Evolutionary conservation across 1,140 invertebrate genomes (phyloP), one percentile per base, ranked within the genome.

Genomic region (Drosophila kanapiae): DNA sequence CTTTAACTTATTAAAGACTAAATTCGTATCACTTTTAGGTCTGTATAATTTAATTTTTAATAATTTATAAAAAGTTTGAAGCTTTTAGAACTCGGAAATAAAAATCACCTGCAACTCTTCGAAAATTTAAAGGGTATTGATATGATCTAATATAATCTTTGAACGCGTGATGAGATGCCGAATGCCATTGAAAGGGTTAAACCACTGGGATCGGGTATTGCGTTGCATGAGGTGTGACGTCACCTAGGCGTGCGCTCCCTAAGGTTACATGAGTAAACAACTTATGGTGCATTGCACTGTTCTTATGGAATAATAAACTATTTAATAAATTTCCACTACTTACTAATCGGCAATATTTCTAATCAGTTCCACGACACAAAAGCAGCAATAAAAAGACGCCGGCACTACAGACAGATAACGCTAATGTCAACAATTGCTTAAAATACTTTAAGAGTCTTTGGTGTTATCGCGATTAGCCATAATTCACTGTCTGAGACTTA

Each of bases 191-290:
- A 63, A 62, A 75, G 62, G 48, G 54, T 60, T 47, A 68, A 43
- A 42, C 33, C 14, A 23, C 27, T 31, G 35, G 35, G 13, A 9
- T 6, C 16, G 23, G 51, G 16, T 18, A 38, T 6, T 62, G 27
- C 72, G 82, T 85, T 68, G 49, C 62, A 80, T 59, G 53, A 16
- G 42, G 35, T 31, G 51, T 78, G 75, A 85, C 84, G 71, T 85
- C 78, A 81, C 48, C 29, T 40, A n/a, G 53, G 68, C 56, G 78
- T 67, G 57, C 57, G 72, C 75, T 57, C 72, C 13, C 38, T 40
- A 62, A 56, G 42, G 51, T 75, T 33, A 43, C 14, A 67, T 75
- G n/a, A n/a, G 56, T 59, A 78, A 78, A 76, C 62, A 69, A 56
- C 42, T 51, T 57, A 48, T n/a, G 54, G 60, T 76, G 60, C 74